A percentile compares a stretch with the other conserved stretches of the same genome.
Conservation (phyloP, 2,888 invertebrate genomes). For the Meandrusa payeni region DNA sequence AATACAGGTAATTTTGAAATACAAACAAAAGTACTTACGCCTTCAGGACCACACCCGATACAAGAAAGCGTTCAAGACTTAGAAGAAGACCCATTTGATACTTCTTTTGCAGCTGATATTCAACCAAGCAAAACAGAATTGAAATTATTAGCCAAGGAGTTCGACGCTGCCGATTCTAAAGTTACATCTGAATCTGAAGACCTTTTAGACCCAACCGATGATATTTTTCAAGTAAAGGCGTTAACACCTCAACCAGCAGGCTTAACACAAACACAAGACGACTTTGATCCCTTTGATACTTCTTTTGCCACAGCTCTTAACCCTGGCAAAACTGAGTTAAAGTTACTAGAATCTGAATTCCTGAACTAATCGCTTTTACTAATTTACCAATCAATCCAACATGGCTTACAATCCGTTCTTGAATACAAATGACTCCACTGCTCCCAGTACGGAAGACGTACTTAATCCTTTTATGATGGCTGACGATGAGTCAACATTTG, state of each 20-base stretch:
- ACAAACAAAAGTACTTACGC: slow-evolving; percentile 84
- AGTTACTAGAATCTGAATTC: slow-evolving; percentile 88
- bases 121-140: slow-evolving; percentile 89
- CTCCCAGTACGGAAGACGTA: slow-evolving; percentile 70
- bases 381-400: slow-evolving; percentile 33
- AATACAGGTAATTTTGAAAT: slow-evolving; percentile 53
- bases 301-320: slow-evolving; percentile 87
- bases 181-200: slow-evolving; percentile 46
- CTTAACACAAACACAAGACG: slow-evolving; percentile 49
- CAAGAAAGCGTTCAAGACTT: slow-evolving; percentile 57
- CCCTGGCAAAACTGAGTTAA: slow-evolving; percentile 89
- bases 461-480: slow-evolving; percentile 86
- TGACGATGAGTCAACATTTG: slow-evolving; percentile 52
- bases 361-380: slow-evolving; percentile 38
- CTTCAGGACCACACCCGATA: slow-evolving; percentile 56
- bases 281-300: slow-evolving; percentile 91
- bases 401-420: slow-evolving; percentile 91
- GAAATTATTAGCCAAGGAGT: slow-evolving; percentile 87
- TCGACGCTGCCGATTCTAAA: slow-evolving; percentile 79
- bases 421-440: slow-evolving; percentile 84
- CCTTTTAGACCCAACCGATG: slow-evolving; percentile 73
- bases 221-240: slow-evolving; percentile 84
- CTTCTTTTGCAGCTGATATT: slow-evolving; percentile 89
- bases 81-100: slow-evolving; percentile 91
- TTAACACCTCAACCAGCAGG: slow-evolving; percentile 83